Evolutionary conservation across 2,888 invertebrate species (phyloP).

Genomic region (Colletes collaris): DNA sequence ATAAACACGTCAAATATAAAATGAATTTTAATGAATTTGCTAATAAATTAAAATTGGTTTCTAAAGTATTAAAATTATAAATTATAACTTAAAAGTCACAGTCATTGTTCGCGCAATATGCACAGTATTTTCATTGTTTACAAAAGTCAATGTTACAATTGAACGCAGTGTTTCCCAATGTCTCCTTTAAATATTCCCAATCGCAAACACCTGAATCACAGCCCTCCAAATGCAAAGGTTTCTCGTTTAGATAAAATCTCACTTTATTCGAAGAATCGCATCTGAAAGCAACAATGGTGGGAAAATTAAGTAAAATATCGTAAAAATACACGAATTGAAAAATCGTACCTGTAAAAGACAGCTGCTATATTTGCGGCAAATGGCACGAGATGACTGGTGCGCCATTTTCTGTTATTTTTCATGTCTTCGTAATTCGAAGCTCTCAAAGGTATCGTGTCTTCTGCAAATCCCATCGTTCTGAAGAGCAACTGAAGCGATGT

Average conservation of each 20-base stretch:
- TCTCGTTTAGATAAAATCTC: constrained; percentile 89
- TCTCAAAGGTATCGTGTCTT: constrained; percentile 85
- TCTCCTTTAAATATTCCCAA: constrained; percentile 87
- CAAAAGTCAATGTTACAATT: constrained; percentile 43
- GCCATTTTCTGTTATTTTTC: constrained; percentile 87
- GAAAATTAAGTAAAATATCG: neutral
- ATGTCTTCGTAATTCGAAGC: constrained; percentile 86
- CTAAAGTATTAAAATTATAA: too few relatives aligned
- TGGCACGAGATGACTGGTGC: constrained; percentile 87
- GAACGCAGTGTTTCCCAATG: constrained; percentile 81
- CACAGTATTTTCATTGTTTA: neutral
- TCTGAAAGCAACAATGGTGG: constrained; percentile 78
- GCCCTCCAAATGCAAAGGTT: constrained; percentile 86
- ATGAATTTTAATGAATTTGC: too few relatives aligned
- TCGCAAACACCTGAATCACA: constrained; percentile 90
- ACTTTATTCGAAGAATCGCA: constrained; percentile 84
- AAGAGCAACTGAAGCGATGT: constrained; percentile 85
- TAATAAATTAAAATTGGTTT: too few relatives aligned
- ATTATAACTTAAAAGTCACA: too few relatives aligned
- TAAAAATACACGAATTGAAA: constrained; percentile 71
- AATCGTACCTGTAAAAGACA: constrained; percentile 87
- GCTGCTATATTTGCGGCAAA: constrained; percentile 90
- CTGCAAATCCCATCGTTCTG: constrained; percentile 86
- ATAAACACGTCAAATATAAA: too few relatives aligned
- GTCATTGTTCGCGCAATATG: neutral